A percentile compares a stretch with the other conserved stretches of the same genome.
These are phyloP conservation scores for Eudemis profundana DNA, from an alignment of 2,888 invertebrate species.

Conservation along the genomic window DNA sequence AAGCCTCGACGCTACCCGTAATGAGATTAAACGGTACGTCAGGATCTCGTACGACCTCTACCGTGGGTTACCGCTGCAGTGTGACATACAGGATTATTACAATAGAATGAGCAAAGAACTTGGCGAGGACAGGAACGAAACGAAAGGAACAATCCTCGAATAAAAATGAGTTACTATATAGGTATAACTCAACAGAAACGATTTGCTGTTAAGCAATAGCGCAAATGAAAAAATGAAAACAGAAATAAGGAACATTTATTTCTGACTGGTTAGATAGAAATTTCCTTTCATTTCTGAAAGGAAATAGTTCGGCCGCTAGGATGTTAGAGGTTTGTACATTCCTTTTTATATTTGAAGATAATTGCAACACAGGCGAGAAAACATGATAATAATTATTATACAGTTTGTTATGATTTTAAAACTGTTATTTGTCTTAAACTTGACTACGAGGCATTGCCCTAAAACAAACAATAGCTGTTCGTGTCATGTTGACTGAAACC, in stretches of 20 bases:
- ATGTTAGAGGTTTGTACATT: too few species aligned
- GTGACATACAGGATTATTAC: slow-evolving; percentile 30
- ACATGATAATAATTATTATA: too few species aligned
- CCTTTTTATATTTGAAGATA: too few species aligned
- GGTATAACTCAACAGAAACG: not conserved
- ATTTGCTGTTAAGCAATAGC: not conserved
- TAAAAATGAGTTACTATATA: not conserved
- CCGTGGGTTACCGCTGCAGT: slow-evolving; percentile 45
- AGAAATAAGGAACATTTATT: not conserved
- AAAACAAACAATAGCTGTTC: not conserved
- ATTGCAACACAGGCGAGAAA: too few species aligned
- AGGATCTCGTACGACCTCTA: slow-evolving; percentile 49
- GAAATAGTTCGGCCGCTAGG: not conserved
- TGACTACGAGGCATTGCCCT: not conserved
- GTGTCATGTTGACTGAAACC: not conserved
- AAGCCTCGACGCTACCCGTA: slow-evolving; percentile 74
- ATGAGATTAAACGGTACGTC: slow-evolving; percentile 71
- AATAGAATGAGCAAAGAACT: slow-evolving; percentile 31
- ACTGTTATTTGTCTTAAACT: too few species aligned
- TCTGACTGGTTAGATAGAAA: not conserved
- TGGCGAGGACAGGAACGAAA: slow-evolving; percentile 3
- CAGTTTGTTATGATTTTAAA: too few species aligned
- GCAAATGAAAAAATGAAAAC: not conserved
- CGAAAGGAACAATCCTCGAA: not conserved
- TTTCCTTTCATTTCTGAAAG: not conserved